phyloP scores from a whole-genome alignment of 2,888 invertebrate genomes.

The Xestobium rufovillosum region DNA sequence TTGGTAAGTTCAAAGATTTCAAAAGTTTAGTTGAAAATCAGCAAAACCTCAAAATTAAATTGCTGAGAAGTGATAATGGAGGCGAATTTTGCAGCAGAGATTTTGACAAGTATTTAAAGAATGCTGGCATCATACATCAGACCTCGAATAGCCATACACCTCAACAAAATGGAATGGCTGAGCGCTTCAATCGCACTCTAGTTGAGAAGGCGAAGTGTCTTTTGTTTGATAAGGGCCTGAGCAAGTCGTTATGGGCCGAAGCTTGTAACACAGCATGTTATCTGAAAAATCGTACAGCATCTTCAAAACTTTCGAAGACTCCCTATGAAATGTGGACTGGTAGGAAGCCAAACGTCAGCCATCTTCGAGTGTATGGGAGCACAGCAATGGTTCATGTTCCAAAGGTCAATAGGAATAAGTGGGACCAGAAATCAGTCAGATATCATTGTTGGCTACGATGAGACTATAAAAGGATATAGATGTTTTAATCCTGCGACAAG shows the following conservation, averaged over 20 bases:
- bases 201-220: slow-evolving; percentile 26
- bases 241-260: slow-evolving; percentile 10
- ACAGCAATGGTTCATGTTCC: background rate
- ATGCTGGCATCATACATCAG: slow-evolving; percentile 24
- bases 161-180: slow-evolving; percentile 27
- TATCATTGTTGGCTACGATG: slow-evolving; percentile 3
- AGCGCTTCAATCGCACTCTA: slow-evolving; percentile 27
- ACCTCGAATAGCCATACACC: slow-evolving; percentile 24
- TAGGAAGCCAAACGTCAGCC: too few species aligned
- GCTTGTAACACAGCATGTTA: too few species aligned
- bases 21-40: slow-evolving; percentile 2
- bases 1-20: too few species aligned
- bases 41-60: slow-evolving; percentile 1
- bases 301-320: too few species aligned
- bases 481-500: background rate
- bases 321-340: slow-evolving; percentile 18
- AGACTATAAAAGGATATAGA: slow-evolving; percentile 5
- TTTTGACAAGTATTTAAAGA: slow-evolving; percentile 20
- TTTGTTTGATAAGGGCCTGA: slow-evolving; percentile 21
- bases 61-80: slow-evolving; percentile 18
- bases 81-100: slow-evolving; percentile 19
- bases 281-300: slow-evolving; percentile 12
- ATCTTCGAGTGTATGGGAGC: slow-evolving; percentile 12
- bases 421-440: too few species aligned
- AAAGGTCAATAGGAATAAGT: background rate